Evolutionary conservation across 2,113 vertebrate species (phyloP).

Genomic region (Raphicerus campestris): DNA sequence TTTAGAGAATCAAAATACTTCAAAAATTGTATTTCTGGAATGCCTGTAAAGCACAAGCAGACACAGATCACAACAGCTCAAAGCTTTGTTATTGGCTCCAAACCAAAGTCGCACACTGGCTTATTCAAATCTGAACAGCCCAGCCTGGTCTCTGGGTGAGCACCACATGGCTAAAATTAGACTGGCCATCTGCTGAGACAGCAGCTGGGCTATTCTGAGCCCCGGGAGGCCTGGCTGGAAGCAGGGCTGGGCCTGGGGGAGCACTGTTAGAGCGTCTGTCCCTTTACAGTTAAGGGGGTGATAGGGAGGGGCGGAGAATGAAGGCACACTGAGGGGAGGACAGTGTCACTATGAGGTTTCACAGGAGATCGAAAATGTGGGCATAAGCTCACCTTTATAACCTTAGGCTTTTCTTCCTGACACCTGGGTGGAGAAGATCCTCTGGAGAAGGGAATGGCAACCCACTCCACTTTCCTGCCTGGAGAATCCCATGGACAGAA

Average conservation of each 20-base stretch:
- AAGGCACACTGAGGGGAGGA: not conserved
- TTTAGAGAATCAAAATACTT: not conserved
- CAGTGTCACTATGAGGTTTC: not conserved
- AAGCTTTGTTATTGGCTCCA: not conserved
- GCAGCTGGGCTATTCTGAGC: constrained; percentile 62
- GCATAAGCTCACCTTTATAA: accelerated
- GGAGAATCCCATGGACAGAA: not conserved
- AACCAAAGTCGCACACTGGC: not conserved
- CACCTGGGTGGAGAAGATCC: not conserved
- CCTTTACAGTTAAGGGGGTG: not conserved
- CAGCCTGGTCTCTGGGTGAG: constrained; percentile 1
- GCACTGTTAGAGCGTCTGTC: not conserved
- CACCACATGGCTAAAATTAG: constrained; percentile 63
- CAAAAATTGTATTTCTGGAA: constrained; percentile 1
- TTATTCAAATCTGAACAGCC: constrained; percentile 34
- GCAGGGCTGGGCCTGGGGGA: not conserved
- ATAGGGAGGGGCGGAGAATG: not conserved
- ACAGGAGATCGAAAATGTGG: not conserved
- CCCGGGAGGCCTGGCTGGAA: not conserved
- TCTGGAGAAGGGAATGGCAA: not conserved
- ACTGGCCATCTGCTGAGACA: constrained; percentile 64
- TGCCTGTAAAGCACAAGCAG: not conserved
- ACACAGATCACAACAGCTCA: not conserved
- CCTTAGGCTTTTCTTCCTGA: not conserved
- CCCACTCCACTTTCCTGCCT: not conserved